Evolutionary conservation across 2,113 vertebrate genomes (phyloP), one percentile per base, ranked within the genome.

Genomic region (Corvus moneduloides): DNA sequence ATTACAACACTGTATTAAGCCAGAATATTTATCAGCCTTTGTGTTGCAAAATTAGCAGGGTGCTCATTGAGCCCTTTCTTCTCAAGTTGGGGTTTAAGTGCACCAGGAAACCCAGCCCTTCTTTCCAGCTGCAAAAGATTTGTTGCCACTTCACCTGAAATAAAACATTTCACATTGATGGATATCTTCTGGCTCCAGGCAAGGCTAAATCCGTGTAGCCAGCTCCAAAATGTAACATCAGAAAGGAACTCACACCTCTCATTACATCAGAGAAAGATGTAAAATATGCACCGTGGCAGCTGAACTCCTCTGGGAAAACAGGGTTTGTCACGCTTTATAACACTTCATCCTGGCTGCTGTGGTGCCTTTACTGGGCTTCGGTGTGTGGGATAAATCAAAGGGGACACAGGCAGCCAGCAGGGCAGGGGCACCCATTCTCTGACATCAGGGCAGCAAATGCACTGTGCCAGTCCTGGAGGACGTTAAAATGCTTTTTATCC

Each of bases 211-310:
- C 66, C 13, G 63, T 71, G 64, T 1, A 84, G 85, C 80, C 82
- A 90, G 91, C 48, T 93, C 91, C 66, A 61, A 82, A 91, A 78
- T 3, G 30, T 17, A 89, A 82, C 67, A 81, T 93, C 84, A 76
- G 85, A 94, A 62, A 75, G 91, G 89, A 95, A 39, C 75, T 95
- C 84, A 44, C 84, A 77, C 94, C 95, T 93, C 90, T 77, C 61
- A 0, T 93, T 81, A 64, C 86, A 91, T 94, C 96, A 94, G 81
- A 93, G 81, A 5, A 74, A 69, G 76, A 89, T 90, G 90, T 82
- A 93, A 93, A 97, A 90, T 74, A 93, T 66, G 66, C 94, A 89
- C 43, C 15, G 54, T 93, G 95, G 96, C 93, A 97, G 90, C 87
- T 90, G 90, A 96, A 56, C 62, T 94, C 75, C 85, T 66, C 78